phyloP scores from a whole-genome alignment of 1,140 invertebrate species.

The Prorops nasuta region DNA sequence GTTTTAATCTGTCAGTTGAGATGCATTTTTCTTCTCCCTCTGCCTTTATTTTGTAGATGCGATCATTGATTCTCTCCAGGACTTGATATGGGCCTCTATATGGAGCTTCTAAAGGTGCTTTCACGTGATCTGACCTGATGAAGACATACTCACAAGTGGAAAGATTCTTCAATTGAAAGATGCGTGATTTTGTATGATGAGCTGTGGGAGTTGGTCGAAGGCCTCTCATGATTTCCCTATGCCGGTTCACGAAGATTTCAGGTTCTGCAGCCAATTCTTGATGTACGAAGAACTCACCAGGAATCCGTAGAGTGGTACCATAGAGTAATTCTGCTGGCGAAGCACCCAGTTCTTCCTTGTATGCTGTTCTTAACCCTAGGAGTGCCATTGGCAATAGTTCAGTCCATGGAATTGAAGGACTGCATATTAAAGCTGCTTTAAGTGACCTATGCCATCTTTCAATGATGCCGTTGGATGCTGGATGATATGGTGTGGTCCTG shows the following conservation, averaged over 20 bases:
- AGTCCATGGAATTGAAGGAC: conserved; percentile 23
- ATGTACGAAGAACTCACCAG: conserved; percentile 36
- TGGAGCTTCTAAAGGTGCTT: too few species aligned
- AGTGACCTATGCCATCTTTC: conserved; percentile 36
- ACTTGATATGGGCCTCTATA: too few species aligned
- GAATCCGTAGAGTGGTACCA: conserved; percentile 31
- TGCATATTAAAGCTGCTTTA: conserved; percentile 32
- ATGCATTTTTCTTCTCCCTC: background rate
- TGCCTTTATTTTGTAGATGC: conserved; percentile 16
- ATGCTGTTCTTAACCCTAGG: conserved; percentile 31
- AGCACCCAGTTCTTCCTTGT: conserved; percentile 15
- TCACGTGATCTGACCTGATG: too few species aligned
- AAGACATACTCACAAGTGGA: too few species aligned
- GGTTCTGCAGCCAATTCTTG: conserved; percentile 8
- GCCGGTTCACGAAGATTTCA: background rate
- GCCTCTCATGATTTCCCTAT: background rate
- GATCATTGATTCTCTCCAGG: conserved; percentile 19
- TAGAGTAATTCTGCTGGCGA: conserved; percentile 39
- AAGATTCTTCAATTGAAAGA: too few species aligned
- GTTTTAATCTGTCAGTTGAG: background rate
- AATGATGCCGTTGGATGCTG: conserved; percentile 35
- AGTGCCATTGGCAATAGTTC: conserved; percentile 38
- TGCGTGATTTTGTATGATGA: too few species aligned
- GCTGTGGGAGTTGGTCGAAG: background rate
- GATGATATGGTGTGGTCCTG: conserved; percentile 26